A percentile compares a stretch with the other conserved stretches of the same genome.
These are phyloP conservation scores for Vollenhovia emeryi DNA, from an alignment of 1,140 invertebrate species.

Conservation along the genomic window DNA sequence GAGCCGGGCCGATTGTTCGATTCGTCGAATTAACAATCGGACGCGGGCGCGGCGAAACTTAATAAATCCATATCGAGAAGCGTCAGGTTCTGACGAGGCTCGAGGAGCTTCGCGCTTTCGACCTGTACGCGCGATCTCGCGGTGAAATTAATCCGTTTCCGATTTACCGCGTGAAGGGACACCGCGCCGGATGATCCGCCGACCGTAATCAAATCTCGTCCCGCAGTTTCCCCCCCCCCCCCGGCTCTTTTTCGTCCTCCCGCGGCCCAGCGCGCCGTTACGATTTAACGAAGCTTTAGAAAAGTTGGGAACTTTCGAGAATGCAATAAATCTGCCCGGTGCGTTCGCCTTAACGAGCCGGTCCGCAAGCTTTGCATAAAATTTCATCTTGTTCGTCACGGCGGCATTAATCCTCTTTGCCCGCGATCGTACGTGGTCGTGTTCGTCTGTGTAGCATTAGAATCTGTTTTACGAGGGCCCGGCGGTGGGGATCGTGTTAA, in stretches of 20 bases:
- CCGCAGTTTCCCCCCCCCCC: background rate
- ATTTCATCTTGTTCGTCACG: constrained; percentile 31
- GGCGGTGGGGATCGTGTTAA: background rate
- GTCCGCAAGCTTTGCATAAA: constrained; percentile 46
- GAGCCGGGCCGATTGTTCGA: background rate
- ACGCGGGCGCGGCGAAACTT: background rate
- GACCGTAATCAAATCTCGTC: constrained; percentile 25
- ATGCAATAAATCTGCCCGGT: constrained; percentile 42
- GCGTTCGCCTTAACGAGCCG: constrained; percentile 38
- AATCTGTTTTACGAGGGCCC: background rate
- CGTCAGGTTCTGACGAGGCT: constrained; percentile 42
- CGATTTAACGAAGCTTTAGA: constrained; percentile 41
- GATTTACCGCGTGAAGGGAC: constrained; percentile 37
- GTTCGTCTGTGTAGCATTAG: background rate
- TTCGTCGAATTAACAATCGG: constrained; percentile 24
- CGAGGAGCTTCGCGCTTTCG: constrained; percentile 41
- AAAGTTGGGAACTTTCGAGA: constrained; percentile 42
- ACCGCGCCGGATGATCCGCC: background rate
- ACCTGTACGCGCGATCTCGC: constrained; percentile 30
- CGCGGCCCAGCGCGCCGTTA: background rate
- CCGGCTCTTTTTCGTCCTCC: background rate
- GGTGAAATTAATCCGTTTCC: constrained; percentile 57
- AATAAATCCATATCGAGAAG: constrained; percentile 56
- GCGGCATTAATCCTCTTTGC: constrained; percentile 9
- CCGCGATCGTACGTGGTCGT: constrained; percentile 7